Evolutionary conservation across 2,113 vertebrate species (phyloP), one percentile per base, ranked within the genome.

Genomic region (Raphicerus campestris): DNA sequence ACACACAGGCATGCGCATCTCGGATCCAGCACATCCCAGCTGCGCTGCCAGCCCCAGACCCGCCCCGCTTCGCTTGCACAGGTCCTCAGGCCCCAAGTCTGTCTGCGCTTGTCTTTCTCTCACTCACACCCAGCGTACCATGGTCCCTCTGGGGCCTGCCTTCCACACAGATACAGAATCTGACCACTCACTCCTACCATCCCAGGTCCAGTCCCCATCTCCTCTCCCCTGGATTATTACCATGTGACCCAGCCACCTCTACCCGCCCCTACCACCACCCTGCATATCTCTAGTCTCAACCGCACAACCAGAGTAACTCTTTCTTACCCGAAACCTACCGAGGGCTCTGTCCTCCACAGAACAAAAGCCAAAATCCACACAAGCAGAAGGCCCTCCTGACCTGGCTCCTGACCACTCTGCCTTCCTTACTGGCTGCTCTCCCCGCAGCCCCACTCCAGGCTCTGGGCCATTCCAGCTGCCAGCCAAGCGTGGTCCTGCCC

Each of bases 201-300:
- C 78, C 49, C 0, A 0, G 78, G 19, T 51, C 49, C 78, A 49
- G 55, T 20, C 75, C 16, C 26, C 6, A 0, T n/a, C 8, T 0
- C 53, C 16, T 28, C 22, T 39, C 8, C 19, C 78, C 24, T 15
- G 55, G 30, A 7, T 63, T 20, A 32, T 13, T 5, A 8, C 81
- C 63, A 17, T 3, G 22, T 15, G 7, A 8, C 45, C 15, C 32
- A 1, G 16, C 85, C 61, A 2, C 5, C 30, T 47, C 22, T 24
- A 17, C 66, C 66, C 5, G 0, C 66, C 35, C n/a, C 66, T 11
- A 1, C 75, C 42, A 17, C 28, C 42, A 5, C 42, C 26, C 42
- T 73, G 66, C 26, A 47, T 6, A 8, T 19, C 1, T n/a, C n/a
- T 61, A 19, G 30, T 26, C 55, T 56, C 55, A 42, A 1, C 61